Percentiles rank a stretch among this genome's conserved stretches.
Evolutionary conservation across 2,888 invertebrate genomes (phyloP).

Genomic region (Caenorhabditis becei): DNA sequence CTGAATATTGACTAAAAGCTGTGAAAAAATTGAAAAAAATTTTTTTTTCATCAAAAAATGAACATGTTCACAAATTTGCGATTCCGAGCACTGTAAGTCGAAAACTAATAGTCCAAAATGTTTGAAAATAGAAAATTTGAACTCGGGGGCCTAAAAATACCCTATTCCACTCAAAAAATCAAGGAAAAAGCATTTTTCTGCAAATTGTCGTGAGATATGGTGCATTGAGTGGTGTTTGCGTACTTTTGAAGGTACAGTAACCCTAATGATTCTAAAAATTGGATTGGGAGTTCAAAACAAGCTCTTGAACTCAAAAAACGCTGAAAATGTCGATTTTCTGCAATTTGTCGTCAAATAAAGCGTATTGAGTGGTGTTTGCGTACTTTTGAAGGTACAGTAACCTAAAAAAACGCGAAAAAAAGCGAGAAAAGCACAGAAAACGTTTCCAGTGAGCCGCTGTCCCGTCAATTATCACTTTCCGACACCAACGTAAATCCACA

Average conservation of each 20-base stretch:
- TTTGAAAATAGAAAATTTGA: no score
- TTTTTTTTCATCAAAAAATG: background rate
- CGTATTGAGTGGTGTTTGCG: background rate
- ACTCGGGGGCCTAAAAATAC: no score
- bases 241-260: background rate
- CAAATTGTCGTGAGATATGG: background rate
- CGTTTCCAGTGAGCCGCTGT: constrained; percentile 62
- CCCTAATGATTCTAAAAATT: no score
- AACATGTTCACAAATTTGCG: constrained; percentile 39
- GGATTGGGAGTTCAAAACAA: background rate
- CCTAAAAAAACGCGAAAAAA: background rate
- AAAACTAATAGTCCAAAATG: background rate
- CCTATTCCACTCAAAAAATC: no score
- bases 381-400: background rate
- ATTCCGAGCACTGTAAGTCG: constrained; percentile 42
- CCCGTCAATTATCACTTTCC: constrained; percentile 65
- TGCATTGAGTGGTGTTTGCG: background rate
- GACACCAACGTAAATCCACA: constrained; percentile 68
- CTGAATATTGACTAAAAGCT: no score
- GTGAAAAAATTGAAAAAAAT: background rate
- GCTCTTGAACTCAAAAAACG: background rate
- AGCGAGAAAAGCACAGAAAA: background rate
- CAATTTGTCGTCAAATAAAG: background rate
- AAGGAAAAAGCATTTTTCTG: background rate
- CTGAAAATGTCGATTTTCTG: background rate